These are phyloP conservation scores for Diorhabda elongata DNA, from an alignment of 1,140 invertebrate species.

Conservation along the genomic window DNA sequence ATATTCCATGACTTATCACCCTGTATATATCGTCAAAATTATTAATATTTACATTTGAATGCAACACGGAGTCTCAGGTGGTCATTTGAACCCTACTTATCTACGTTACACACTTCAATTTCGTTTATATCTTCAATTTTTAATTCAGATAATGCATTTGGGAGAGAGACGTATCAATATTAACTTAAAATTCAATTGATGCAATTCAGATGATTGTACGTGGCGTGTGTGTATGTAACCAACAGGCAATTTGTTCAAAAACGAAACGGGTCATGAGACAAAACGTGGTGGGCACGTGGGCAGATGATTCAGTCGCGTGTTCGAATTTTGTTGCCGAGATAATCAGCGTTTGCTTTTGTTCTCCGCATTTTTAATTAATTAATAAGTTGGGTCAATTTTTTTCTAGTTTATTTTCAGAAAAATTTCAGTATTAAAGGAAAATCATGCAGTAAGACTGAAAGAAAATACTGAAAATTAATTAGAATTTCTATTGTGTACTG, in stretches of 20 bases:
- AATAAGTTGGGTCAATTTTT: no score
- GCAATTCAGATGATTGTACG: conserved; percentile 1
- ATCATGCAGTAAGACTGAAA: no score
- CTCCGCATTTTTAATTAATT: no score
- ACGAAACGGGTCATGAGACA: not conserved
- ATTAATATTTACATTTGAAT: no score
- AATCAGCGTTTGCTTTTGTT: no score
- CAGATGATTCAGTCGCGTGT: conserved; percentile 1
- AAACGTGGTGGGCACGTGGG: conserved; percentile 1
- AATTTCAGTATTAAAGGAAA: no score
- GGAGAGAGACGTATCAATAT: not conserved
- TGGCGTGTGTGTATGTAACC: not conserved
- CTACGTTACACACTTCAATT: not conserved
- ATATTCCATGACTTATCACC: no score
- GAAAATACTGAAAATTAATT: no score
- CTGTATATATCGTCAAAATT: no score
- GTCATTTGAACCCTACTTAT: not conserved
- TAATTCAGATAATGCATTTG: conserved; percentile 9
- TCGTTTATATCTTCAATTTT: not conserved
- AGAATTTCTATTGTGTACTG: no score
- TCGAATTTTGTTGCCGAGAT: not conserved
- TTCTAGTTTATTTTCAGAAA: no score
- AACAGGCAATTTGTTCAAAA: not conserved
- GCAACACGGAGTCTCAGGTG: not conserved
- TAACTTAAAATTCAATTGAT: conserved; percentile 5